A percentile compares a stretch with the other conserved stretches of the same genome.
phyloP scores from a whole-genome alignment of 2,113 vertebrate genomes.

The Myxocyprinus asiaticus region DNA sequence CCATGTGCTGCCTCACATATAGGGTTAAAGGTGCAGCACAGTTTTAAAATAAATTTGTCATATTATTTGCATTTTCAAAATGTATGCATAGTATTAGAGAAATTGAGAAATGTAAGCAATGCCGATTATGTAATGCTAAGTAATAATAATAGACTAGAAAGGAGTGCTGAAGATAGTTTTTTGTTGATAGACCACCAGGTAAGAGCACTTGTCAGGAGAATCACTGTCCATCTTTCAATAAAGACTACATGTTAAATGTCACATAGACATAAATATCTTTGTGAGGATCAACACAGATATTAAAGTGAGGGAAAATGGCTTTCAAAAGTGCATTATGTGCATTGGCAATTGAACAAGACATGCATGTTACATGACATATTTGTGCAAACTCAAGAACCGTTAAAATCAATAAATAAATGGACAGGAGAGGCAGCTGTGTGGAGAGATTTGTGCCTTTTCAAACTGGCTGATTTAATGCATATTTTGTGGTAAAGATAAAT shows the following conservation, averaged over 20 bases:
- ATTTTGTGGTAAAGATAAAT: conserved; percentile 17
- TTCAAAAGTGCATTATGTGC: conserved; percentile 84
- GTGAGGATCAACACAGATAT: conserved; percentile 56
- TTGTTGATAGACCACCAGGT: background rate
- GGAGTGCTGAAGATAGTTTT: background rate
- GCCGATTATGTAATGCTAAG: background rate
- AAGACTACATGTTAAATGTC: conserved; percentile 54
- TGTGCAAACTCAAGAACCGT: conserved; percentile 70
- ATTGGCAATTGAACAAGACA: conserved; percentile 81
- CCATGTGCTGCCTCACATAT: background rate
- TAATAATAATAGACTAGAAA: background rate
- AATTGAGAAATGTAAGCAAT: no score
- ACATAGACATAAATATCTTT: conserved; percentile 64
- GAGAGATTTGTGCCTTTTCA: conserved; percentile 61
- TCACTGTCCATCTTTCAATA: conserved; percentile 49
- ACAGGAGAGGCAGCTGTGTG: conserved; percentile 72
- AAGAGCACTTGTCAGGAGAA: conserved; percentile 69
- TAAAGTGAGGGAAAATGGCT: conserved; percentile 91
- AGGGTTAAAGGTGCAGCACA: no score
- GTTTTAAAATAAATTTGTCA: background rate
- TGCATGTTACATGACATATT: conserved; percentile 84
- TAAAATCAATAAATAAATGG: conserved; percentile 77
- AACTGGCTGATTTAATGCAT: background rate
- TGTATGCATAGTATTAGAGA: no score
- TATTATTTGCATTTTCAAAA: background rate